Conservation (phyloP, 2,797 vertebrate species). For the Sebastes oblongus region DNA sequence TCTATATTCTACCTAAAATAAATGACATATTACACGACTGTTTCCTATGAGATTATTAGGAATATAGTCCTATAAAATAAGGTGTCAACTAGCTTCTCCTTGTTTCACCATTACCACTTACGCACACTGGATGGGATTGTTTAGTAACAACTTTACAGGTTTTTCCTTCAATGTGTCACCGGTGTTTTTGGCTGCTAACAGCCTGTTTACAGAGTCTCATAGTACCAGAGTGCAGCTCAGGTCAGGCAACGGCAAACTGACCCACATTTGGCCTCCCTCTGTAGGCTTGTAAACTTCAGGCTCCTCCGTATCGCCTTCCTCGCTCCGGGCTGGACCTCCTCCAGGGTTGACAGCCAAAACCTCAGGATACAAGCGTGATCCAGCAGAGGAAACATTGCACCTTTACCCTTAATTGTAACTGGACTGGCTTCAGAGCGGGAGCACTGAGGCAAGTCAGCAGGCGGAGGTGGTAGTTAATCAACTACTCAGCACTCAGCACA, state of each 20-base stretch:
- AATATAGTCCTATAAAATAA: neutral
- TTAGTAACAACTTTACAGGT: neutral
- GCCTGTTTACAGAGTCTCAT: neutral
- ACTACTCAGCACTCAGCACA: neutral
- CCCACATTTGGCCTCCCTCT: constrained; percentile 8
- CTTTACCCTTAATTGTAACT: constrained; percentile 60
- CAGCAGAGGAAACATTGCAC: constrained; percentile 67
- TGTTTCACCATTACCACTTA: neutral
- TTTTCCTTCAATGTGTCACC: neutral
- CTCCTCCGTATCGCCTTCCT: constrained; percentile 46
- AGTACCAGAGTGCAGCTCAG: neutral
- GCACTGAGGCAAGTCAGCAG: neutral
- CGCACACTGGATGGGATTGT: neutral
- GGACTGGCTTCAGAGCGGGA: constrained; percentile 13
- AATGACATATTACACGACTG: neutral
- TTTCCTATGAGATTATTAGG: neutral
- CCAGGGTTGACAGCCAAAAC: constrained; percentile 65
- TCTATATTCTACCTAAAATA: neutral
- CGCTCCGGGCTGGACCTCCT: constrained; percentile 43
- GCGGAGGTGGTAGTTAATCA: neutral
- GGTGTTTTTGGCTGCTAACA: neutral
- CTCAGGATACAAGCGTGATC: constrained; percentile 49
- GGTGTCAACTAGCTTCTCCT: neutral
- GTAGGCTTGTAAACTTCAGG: neutral
- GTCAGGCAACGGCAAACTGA: constrained; percentile 11